Evolutionary conservation across 2,113 vertebrate species (phyloP).

Genomic region (Malurus melanocephalus): DNA sequence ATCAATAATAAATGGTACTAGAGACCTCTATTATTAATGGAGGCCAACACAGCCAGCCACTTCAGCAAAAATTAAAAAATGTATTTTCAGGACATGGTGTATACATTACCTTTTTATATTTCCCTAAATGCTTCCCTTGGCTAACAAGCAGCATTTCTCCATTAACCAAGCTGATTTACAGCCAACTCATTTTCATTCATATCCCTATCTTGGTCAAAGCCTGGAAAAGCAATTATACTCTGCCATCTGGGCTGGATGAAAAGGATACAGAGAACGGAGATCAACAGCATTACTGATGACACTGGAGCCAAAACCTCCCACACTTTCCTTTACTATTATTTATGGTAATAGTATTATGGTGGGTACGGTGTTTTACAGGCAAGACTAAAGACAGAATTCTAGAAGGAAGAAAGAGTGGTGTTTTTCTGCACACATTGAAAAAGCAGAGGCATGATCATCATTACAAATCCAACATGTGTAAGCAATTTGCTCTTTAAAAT

Average conservation of each 20-base stretch:
- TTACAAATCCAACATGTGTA: conserved; percentile 28
- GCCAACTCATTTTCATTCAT: conserved; percentile 56
- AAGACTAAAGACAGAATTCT: conserved; percentile 28
- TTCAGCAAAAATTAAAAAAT: conserved; percentile 40
- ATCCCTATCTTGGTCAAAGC: conserved; percentile 56
- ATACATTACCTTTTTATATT: conserved; percentile 47
- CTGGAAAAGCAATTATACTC: conserved; percentile 59
- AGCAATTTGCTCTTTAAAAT: conserved; percentile 24
- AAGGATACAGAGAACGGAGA: conserved; percentile 50
- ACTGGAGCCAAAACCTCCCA: conserved; percentile 61
- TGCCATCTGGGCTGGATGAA: conserved; percentile 59
- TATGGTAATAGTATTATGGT: conserved; percentile 51
- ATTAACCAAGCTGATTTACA: conserved; percentile 54
- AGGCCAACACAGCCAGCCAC: neutral
- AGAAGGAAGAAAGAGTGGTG: neutral
- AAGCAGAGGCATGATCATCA: conserved; percentile 17
- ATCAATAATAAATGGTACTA: neutral
- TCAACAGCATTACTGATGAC: conserved; percentile 52
- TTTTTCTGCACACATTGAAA: conserved; percentile 41
- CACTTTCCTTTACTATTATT: conserved; percentile 59
- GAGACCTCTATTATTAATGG: neutral
- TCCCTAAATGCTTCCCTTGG: conserved; percentile 52
- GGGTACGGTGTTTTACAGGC: conserved; percentile 27
- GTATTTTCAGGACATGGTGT: conserved; percentile 29
- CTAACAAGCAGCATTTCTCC: conserved; percentile 50